Evolutionary conservation across 2,888 invertebrate species (phyloP).

Genomic region (Tinea pellionella): DNA sequence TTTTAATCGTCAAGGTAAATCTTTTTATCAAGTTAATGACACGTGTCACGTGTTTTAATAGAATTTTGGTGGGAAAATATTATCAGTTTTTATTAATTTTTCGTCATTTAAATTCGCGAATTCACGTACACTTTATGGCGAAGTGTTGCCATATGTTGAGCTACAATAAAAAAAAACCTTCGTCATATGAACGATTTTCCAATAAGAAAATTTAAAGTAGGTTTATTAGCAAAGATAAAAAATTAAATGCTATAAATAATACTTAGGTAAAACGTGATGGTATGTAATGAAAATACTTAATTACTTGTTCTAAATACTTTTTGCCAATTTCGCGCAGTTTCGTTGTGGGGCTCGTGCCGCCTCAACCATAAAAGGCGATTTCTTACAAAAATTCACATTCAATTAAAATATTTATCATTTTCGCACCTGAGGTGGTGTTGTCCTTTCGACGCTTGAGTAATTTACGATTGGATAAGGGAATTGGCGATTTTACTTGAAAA

Average conservation of each 20-base stretch:
- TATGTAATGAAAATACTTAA: not conserved
- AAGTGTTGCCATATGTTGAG: too few species aligned
- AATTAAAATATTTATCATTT: slow-evolving; percentile 14
- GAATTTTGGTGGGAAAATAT: too few species aligned
- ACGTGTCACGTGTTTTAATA: too few species aligned
- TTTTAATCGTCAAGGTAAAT: too few species aligned
- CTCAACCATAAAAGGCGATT: slow-evolving; percentile 4
- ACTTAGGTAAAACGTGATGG: not conserved
- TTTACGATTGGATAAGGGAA: not conserved
- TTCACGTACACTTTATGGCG: too few species aligned
- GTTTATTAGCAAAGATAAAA: too few species aligned
- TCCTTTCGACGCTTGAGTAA: not conserved
- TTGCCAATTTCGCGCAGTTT: slow-evolving; percentile 1
- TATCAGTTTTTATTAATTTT: too few species aligned
- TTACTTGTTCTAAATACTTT: slow-evolving; percentile 7
- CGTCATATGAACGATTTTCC: too few species aligned
- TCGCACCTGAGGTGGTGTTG: not conserved
- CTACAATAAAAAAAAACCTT: too few species aligned
- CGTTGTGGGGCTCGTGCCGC: not conserved
- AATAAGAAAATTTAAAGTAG: too few species aligned
- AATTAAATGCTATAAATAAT: not conserved
- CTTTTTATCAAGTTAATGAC: too few species aligned
- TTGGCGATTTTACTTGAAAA: not conserved
- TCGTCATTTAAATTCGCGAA: too few species aligned
- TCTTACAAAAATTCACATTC: slow-evolving; percentile 10